These are phyloP conservation scores for Tyrannus savana DNA, from an alignment of 2,113 vertebrate genomes.

Conservation along the genomic window DNA sequence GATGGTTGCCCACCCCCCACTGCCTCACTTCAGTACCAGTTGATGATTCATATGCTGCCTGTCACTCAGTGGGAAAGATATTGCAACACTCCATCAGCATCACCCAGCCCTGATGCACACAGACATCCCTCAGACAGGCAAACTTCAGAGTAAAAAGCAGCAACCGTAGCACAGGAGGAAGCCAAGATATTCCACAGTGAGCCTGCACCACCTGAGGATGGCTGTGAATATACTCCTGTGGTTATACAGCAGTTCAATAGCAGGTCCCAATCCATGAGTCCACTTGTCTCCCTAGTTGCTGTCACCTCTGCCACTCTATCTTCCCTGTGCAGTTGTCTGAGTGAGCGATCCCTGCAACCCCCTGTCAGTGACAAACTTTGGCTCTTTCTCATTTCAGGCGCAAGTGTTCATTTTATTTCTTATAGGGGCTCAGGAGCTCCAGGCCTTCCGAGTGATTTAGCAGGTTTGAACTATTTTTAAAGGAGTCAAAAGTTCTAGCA, in stretches of 20 bases:
- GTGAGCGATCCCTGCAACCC: background rate
- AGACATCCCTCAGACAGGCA: background rate
- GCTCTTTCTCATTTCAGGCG: background rate
- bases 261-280: background rate
- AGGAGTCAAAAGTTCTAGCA: background rate
- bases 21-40: background rate
- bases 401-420: background rate
- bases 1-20: background rate
- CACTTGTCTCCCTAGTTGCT: background rate
- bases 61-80: slow-evolving; percentile 15
- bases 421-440: background rate
- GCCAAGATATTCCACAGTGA: background rate
- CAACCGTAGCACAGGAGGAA: background rate
- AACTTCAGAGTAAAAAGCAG: background rate
- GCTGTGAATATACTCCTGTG: background rate
- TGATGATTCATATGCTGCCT: slow-evolving; percentile 48
- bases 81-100: slow-evolving; percentile 11
- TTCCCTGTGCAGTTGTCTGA: background rate
- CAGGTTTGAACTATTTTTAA: background rate
- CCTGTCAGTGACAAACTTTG: background rate
- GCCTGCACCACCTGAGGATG: background rate
- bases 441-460: background rate
- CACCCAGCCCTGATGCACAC: background rate
- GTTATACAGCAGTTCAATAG: background rate
- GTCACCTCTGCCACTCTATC: background rate